A percentile compares a stretch with the other conserved stretches of the same genome.
phyloP scores from a whole-genome alignment of 2,888 invertebrate genomes.

The Epistrophe eligans region DNA sequence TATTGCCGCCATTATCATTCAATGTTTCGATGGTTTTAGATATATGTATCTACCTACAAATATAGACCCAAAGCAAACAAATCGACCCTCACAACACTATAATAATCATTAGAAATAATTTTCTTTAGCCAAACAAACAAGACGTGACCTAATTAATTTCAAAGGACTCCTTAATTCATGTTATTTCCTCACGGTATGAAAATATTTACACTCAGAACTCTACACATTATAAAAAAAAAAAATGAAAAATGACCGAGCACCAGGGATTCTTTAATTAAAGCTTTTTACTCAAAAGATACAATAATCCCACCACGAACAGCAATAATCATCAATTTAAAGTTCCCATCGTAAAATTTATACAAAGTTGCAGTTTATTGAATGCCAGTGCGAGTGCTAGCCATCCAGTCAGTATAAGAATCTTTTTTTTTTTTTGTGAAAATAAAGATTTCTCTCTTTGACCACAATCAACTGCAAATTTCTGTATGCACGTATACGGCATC shows the following conservation, averaged over 20 bases:
- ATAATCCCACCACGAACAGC: conserved; percentile 31
- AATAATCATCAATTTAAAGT: conserved; percentile 52
- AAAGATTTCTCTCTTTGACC: conserved; percentile 17
- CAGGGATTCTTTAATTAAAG: conserved; percentile 47
- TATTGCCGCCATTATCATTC: conserved; percentile 59
- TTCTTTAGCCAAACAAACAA: conserved; percentile 41
- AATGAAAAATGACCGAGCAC: not conserved
- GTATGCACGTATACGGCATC: conserved; percentile 55
- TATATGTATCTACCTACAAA: not conserved
- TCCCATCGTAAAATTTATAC: conserved; percentile 47
- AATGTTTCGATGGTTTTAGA: conserved; percentile 38
- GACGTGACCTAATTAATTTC: conserved; percentile 67
- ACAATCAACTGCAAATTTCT: conserved; percentile 34
- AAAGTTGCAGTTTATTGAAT: conserved; percentile 30
- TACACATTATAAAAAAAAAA: not conserved
- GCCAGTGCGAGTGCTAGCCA: too few species aligned
- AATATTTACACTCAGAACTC: conserved; percentile 17
- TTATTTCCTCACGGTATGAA: conserved; percentile 25
- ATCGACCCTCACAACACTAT: conserved; percentile 19
- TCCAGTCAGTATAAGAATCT: too few species aligned
- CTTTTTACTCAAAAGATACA: conserved; percentile 2
- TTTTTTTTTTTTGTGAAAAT: conserved; percentile 9
- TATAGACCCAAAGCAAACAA: conserved; percentile 24
- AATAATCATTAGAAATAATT: conserved; percentile 70
- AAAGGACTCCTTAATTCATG: conserved; percentile 54